Evolutionary conservation across 2,888 invertebrate species (phyloP).

Genomic region (Stenchaetothrips biformis): DNA sequence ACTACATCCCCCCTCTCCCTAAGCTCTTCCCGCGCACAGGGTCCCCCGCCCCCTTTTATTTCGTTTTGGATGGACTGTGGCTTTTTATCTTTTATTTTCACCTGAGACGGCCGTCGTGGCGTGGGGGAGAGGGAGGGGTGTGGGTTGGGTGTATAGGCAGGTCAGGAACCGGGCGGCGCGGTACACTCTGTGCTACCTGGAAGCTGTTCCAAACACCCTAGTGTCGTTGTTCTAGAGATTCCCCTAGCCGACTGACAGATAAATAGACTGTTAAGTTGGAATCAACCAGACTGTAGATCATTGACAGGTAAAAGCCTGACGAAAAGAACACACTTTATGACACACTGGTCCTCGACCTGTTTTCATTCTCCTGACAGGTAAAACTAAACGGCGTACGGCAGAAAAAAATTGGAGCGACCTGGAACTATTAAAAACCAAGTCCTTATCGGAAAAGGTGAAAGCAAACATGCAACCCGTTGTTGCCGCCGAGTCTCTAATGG

Average conservation of each 20-base stretch:
- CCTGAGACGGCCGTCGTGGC: not conserved
- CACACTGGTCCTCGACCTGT: too few relatives aligned
- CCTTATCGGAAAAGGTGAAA: too few relatives aligned
- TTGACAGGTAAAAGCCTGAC: not conserved
- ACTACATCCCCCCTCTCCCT: conserved; percentile 1
- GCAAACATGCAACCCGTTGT: too few relatives aligned
- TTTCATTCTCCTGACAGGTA: too few relatives aligned
- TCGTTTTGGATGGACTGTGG: conserved; percentile 3
- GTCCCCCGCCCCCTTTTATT: not conserved
- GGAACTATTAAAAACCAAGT: too few relatives aligned
- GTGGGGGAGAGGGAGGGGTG: too few relatives aligned
- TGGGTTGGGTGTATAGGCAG: not conserved
- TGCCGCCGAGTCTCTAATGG: too few relatives aligned
- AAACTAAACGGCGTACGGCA: too few relatives aligned
- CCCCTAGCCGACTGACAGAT: not conserved
- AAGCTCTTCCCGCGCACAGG: conserved; percentile 2
- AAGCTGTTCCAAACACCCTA: not conserved
- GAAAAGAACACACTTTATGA: not conserved
- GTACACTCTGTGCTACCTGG: not conserved
- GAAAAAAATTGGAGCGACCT: too few relatives aligned
- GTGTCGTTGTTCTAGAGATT: not conserved
- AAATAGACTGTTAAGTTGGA: not conserved
- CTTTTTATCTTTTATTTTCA: not conserved
- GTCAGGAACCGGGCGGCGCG: not conserved
- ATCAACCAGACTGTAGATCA: not conserved